Base-by-base conservation (phyloP, 2,888 invertebrate species). In the Antheraea assamensis region DNA sequence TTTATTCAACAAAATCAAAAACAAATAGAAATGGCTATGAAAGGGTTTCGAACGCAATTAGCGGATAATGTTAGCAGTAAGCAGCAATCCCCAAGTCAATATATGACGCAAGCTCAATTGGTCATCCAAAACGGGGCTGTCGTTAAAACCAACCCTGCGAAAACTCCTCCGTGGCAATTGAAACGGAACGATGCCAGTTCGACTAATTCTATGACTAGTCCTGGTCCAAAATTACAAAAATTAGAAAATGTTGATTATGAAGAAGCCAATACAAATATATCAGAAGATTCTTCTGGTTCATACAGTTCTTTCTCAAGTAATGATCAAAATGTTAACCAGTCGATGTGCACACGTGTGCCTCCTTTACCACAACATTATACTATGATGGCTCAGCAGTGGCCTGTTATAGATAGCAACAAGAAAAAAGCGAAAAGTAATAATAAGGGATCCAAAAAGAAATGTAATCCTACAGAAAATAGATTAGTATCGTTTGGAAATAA, bases 351-450 rank as follows among this genome's bases (percentile, higher is more conserved):
- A 76, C 95, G 97, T 76, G 97, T 97, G 17, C 97, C 97, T 30
- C 97, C 97, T 0, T 87, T 97, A 68, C 97, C 97, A 78, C 97
- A 96, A 83, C 96, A 97, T 84, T 94, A 94, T 77, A 90, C 91
- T 71, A 90, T 93, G 88, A 85, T 93, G 84, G 85, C 87, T 21
- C 92, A 95, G 92, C 91, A 93, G 74, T 93, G 93, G 93, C 91
- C 92, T 0, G 79, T 78, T 7, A 78, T 85, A n/a, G 94, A 94
- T 71, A 81, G 86, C 0, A 89, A 84, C 75, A 94, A 92, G 85
- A 94, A 95, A 80, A 95, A 96, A 82, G 93, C 95, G 75, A 97
- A 96, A 83, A 95, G 94, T 58, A 85, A 85, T 58, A 85, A 85
- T 61, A 95, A 96, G 84, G 89, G 89, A 21, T 79, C 88, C 47